Evolutionary conservation across 2,113 vertebrate genomes (phyloP), one percentile per base, ranked within the genome.

Genomic region (Corydoras sp.): DNA sequence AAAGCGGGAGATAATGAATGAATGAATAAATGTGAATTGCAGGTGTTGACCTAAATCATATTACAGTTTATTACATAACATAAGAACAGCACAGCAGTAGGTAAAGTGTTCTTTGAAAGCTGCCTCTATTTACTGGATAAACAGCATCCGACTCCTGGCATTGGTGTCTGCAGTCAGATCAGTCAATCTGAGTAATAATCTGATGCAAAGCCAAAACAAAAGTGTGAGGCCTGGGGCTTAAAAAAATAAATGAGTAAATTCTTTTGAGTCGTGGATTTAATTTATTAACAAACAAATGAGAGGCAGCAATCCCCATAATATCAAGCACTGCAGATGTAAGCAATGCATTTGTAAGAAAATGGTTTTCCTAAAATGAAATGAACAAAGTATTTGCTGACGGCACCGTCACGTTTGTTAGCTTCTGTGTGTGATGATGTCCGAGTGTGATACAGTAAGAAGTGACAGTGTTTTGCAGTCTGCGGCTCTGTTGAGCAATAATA

Each of bases 61-160:
- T 43, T 43, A 43, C 35, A 43, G 4, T 43, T 43, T 43, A 0
- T 2, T 5, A 43, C 35, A 43, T 1, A 43, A 43, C 4, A 43
- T 43, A 43, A 43, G 35, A 43, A 43, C 35, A 43, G 35, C 35
- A 43, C 35, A 43, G 35, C 35, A 43, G 35, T 43, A 43, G 35
- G 35, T 53, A 3, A 53, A 53, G 13, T 53, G 51, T 53, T 12
- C 11, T 53, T 14, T 53, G 18, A 12, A 53, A 53, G 51, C 51
- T 53, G 2, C 13, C 51, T 8, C 10, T 14, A 31, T 9, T 73
- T 74, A 62, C 31, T 55, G 67, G 30, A 56, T 59, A 63, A 80
- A 82, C 74, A 31, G 11, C 65, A 65, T 76, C 83, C 82, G 83
- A 77, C 81, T 72, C 8, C n/a, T 35, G 66, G 62, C 9, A 83